Evolutionary conservation across 2,797 vertebrate species (phyloP).

Genomic region (Amphiprion clarkii): DNA sequence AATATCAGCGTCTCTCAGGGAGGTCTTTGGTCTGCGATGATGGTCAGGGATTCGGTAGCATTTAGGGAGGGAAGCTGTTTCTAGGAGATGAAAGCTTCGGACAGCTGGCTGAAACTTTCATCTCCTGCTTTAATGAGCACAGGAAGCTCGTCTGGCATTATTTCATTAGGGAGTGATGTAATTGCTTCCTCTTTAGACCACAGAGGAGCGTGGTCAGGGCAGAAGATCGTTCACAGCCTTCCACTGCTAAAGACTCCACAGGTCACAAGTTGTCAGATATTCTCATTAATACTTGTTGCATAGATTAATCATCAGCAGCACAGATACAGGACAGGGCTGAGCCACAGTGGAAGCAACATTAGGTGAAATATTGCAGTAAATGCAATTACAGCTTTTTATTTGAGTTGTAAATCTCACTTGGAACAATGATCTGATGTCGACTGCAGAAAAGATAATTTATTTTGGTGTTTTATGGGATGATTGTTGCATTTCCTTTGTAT

Average conservation of each 20-base stretch:
- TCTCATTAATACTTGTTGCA: constrained; percentile 10
- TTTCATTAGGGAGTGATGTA: constrained; percentile 74
- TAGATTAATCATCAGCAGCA: not conserved
- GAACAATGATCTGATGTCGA: constrained; percentile 2
- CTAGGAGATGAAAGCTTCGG: constrained; percentile 53
- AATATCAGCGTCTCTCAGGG: not conserved
- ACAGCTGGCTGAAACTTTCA: constrained; percentile 59
- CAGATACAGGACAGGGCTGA: not conserved
- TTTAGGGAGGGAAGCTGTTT: constrained; percentile 29
- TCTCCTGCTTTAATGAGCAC: constrained; percentile 60
- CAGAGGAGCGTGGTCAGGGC: constrained; percentile 3
- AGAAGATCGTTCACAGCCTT: not conserved
- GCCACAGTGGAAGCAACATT: not conserved
- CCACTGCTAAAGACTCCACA: constrained; percentile 9
- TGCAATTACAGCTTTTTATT: constrained; percentile 24
- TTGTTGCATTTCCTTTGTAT: not conserved
- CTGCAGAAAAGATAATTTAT: not conserved
- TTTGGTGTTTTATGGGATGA: not conserved
- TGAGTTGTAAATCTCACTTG: constrained; percentile 20
- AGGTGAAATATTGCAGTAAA: constrained; percentile 21
- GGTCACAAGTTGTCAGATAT: not conserved
- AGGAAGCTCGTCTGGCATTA: constrained; percentile 64
- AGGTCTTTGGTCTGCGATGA: constrained; percentile 18
- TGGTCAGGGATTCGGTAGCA: constrained; percentile 9
- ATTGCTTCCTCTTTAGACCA: constrained; percentile 65